A percentile compares a stretch with the other conserved stretches of the same genome.
Evolutionary conservation across 2,797 vertebrate species (phyloP).

Genomic region (Neosilurus mollespiculum): DNA sequence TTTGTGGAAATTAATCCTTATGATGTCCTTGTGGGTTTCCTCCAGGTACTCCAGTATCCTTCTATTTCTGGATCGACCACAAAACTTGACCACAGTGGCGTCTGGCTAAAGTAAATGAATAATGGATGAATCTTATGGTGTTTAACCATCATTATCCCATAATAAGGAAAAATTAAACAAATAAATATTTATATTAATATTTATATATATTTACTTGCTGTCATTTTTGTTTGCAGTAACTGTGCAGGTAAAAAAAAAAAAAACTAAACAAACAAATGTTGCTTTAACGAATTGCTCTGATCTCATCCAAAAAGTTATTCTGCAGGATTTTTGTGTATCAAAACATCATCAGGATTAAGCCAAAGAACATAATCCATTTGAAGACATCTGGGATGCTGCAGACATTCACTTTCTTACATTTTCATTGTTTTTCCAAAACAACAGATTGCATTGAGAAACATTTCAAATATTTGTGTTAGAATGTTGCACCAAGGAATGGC

Average conservation of each 20-base stretch:
- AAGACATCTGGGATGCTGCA: neutral
- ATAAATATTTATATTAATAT: no score
- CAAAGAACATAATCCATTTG: neutral
- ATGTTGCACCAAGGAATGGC: neutral
- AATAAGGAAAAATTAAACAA: neutral
- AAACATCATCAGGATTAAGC: neutral
- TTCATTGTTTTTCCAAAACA: neutral
- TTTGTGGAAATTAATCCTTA: neutral
- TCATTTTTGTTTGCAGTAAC: no score
- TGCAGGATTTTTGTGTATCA: neutral
- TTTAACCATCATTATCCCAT: neutral
- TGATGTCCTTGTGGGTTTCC: neutral
- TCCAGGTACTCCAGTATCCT: neutral
- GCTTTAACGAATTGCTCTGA: neutral
- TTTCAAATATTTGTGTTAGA: conserved; percentile 1
- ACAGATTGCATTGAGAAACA: conserved; percentile 3
- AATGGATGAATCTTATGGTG: neutral
- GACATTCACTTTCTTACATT: neutral
- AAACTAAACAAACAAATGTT: no score
- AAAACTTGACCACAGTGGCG: neutral
- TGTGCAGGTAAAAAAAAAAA: no score
- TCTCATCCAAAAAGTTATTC: neutral
- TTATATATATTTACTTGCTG: no score
- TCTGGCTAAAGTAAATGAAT: neutral
- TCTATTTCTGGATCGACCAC: neutral